Percentiles rank a stretch among this genome's conserved stretches.
Conservation (phyloP, 2,113 vertebrate species). For the Thymallus thymallus region DNA sequence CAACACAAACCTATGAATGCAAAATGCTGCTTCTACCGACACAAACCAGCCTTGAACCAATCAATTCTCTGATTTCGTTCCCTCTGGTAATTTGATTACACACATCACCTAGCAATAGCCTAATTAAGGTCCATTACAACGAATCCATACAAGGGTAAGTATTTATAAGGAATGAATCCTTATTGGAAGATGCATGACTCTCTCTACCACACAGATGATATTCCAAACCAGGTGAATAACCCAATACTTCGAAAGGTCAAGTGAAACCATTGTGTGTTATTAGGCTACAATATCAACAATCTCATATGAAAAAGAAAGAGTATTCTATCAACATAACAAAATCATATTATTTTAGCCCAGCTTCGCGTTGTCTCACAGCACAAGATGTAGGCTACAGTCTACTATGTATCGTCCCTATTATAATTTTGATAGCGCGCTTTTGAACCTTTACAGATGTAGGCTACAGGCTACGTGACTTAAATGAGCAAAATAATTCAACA, state of each 20-base stretch:
- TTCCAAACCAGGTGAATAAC: not conserved
- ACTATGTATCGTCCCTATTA: too few relatives aligned
- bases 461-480: too few relatives aligned
- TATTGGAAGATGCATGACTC: not conserved
- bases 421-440: too few relatives aligned
- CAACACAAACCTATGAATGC: not conserved
- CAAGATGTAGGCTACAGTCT: not conserved
- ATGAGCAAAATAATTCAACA: not conserved
- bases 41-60: too few relatives aligned
- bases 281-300: conserved; percentile 1
- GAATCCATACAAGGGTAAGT: not conserved
- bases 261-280: conserved; percentile 8
- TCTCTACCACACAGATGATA: not conserved
- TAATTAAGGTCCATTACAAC: not conserved
- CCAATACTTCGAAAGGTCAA: conserved; percentile 7
- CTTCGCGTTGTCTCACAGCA: not conserved
- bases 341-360: not conserved
- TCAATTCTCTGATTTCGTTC: conserved; percentile 1
- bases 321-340: not conserved
- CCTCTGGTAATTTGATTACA: conserved; percentile 3
- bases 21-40: not conserved
- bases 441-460: too few relatives aligned
- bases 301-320: not conserved
- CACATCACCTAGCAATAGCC: conserved; percentile 24
- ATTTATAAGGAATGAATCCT: too few relatives aligned